A percentile compares a stretch with the other conserved stretches of the same genome.
These are phyloP conservation scores for Diaphora mendica DNA, from an alignment of 2,888 invertebrate genomes.

Conservation along the genomic window DNA sequence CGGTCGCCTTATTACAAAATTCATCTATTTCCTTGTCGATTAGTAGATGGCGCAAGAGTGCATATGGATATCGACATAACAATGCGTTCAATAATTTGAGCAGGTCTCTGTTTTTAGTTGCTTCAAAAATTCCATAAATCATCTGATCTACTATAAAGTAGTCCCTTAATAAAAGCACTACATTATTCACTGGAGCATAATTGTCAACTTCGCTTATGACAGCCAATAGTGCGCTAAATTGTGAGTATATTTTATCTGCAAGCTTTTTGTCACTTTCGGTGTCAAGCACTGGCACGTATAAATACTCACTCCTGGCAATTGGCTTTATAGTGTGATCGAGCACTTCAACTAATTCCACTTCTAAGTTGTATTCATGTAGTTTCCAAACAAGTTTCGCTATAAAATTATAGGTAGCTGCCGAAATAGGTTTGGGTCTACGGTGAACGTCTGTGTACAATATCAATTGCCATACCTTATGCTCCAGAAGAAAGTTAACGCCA, in stretches of 20 bases:
- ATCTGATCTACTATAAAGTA: conserved; percentile 32
- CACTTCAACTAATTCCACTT: conserved; percentile 48
- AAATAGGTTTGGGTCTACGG: conserved; percentile 32
- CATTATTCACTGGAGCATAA: conserved; percentile 44
- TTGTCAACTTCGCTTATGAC: conserved; percentile 47
- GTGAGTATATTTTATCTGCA: conserved; percentile 42
- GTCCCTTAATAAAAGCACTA: conserved; percentile 41
- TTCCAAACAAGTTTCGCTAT: conserved; percentile 53
- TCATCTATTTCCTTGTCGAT: conserved; percentile 36
- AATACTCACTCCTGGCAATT: conserved; percentile 45
- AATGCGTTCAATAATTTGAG: conserved; percentile 28
- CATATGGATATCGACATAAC: conserved; percentile 21
- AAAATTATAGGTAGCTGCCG: conserved; percentile 49
- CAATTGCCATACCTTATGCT: conserved; percentile 49
- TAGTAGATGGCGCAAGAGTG: conserved; percentile 22
- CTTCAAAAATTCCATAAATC: conserved; percentile 24
- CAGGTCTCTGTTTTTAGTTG: conserved; percentile 27
- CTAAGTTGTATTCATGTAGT: conserved; percentile 54
- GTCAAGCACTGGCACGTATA: conserved; percentile 38
- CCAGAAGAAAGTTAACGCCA: conserved; percentile 48
- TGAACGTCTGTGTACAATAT: conserved; percentile 41
- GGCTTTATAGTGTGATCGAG: conserved; percentile 51
- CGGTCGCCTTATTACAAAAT: conserved; percentile 48
- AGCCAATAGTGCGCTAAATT: conserved; percentile 42
- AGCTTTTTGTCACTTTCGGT: conserved; percentile 42